phyloP scores from a whole-genome alignment of 2,113 vertebrate species.

The Nipponia nippon region DNA sequence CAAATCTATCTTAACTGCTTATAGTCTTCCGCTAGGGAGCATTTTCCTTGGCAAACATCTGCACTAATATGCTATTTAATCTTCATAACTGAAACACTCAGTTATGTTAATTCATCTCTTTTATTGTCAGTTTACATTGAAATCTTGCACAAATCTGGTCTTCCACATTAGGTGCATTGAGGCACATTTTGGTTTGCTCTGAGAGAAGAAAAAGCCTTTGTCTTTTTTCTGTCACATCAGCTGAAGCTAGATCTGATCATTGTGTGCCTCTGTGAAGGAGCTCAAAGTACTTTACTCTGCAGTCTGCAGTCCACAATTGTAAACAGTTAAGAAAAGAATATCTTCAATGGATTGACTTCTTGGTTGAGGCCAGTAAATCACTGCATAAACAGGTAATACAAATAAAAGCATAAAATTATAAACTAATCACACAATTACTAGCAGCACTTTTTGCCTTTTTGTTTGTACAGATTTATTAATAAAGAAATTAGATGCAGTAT shows the following conservation, averaged over 20 bases:
- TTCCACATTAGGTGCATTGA: background rate
- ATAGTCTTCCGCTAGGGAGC: constrained; percentile 72
- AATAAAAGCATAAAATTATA: background rate
- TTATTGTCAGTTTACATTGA: constrained; percentile 69
- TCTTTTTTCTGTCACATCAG: background rate
- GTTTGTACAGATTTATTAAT: background rate
- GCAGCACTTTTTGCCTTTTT: background rate
- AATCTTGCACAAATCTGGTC: constrained; percentile 39
- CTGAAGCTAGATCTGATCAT: background rate
- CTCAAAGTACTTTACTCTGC: background rate
- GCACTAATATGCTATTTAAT: constrained; percentile 77
- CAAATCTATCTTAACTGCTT: constrained; percentile 75
- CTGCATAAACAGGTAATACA: background rate
- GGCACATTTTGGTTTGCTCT: background rate
- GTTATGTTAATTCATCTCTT: constrained; percentile 72
- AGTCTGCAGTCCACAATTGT: background rate
- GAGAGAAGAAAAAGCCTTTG: background rate
- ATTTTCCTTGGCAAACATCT: constrained; percentile 77
- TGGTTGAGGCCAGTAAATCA: background rate
- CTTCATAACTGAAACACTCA: constrained; percentile 72
- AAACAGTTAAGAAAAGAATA: background rate
- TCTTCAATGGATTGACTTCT: background rate
- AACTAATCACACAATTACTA: background rate
- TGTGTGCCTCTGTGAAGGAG: background rate
- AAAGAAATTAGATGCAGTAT: background rate